Evolutionary conservation across 2,888 invertebrate genomes (phyloP), one percentile per base, ranked within the genome.

Genomic region (Pyrocoelia pectoralis): DNA sequence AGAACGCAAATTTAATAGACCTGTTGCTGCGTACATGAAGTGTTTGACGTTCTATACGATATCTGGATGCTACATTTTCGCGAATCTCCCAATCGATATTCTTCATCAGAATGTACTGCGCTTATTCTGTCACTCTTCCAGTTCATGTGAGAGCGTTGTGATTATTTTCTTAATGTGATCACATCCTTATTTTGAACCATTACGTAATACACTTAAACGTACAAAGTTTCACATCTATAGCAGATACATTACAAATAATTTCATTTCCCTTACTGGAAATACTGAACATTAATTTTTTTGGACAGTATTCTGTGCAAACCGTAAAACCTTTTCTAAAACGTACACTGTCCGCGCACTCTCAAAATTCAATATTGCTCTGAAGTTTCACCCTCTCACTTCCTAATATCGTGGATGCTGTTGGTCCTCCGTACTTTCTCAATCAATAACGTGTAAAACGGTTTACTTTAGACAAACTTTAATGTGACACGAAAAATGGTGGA

Each of bases 1-100:
- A 70, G 77, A 77, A 73, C 78, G 79, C 73, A 76, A 76, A 74
- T 74, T 74, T 72, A 74, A 73, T 71, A 74, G 73, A 76, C 75
- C 73, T 75, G 76, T 73, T 73, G 75, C 73, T 73, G 76, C 73
- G 72, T 74, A 74, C 76, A 77, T 74, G 70, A 66, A 68, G 67
- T 51, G 50, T 60, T 50, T 56, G 62, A 28, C 49, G 50, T 49
- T 59, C 60, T 51, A 24, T 49, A 56, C 64, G 41, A 53, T 51
- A 53, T 58, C 57, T 62, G 60, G 57, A 41, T 43, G 57, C 56
- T 63, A 53, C 41, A 55, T 60, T 33, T 63, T 67, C 63, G 65
- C 65, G 68, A 61, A 66, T 59, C 61, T 70, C 63, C 68, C 66
- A 71, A 70, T 71, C 71, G 67, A 70, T 70, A 70, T 65, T 66